Conservation (phyloP, 2,888 invertebrate species). For the Formica aserva region DNA sequence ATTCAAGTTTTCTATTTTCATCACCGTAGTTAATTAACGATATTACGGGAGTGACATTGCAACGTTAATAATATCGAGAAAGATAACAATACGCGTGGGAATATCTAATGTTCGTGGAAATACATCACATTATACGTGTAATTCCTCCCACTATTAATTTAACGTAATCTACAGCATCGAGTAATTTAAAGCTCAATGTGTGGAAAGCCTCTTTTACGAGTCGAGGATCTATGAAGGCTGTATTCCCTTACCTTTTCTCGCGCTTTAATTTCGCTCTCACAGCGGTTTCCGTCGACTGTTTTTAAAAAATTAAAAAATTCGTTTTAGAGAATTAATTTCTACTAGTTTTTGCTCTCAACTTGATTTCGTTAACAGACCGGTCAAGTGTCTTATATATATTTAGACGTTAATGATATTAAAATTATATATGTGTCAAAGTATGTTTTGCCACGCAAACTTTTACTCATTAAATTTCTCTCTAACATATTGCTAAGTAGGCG, state of each 20-base stretch:
- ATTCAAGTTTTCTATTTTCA: not conserved
- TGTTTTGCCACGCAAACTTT: not conserved
- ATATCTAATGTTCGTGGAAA: not conserved
- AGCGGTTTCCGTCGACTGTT: conserved; percentile 8
- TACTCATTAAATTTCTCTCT: conserved; percentile 2
- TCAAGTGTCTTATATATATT: conserved; percentile 38
- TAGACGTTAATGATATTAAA: conserved; percentile 70
- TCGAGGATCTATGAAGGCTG: not conserved
- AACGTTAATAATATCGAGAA: not conserved
- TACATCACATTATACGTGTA: conserved; percentile 44
- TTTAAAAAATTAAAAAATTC: conserved; percentile 45
- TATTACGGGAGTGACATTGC: conserved; percentile 11
- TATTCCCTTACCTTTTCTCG: not conserved
- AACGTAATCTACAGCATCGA: conserved; percentile 70
- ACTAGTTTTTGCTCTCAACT: conserved; percentile 10
- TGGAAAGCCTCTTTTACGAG: conserved; percentile 36
- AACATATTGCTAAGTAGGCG: not conserved
- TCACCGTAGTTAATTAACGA: conserved; percentile 14
- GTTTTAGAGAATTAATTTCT: conserved; percentile 64
- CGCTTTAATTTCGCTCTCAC: conserved; percentile 14
- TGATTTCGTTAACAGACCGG: conserved; percentile 61
- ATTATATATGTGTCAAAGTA: conserved; percentile 35
- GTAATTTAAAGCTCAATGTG: conserved; percentile 67
- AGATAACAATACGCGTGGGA: conserved; percentile 1
- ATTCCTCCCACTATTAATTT: conserved; percentile 56